Evolutionary conservation across 2,888 invertebrate genomes (phyloP).

Genomic region (Pollenia griseotomentosa): DNA sequence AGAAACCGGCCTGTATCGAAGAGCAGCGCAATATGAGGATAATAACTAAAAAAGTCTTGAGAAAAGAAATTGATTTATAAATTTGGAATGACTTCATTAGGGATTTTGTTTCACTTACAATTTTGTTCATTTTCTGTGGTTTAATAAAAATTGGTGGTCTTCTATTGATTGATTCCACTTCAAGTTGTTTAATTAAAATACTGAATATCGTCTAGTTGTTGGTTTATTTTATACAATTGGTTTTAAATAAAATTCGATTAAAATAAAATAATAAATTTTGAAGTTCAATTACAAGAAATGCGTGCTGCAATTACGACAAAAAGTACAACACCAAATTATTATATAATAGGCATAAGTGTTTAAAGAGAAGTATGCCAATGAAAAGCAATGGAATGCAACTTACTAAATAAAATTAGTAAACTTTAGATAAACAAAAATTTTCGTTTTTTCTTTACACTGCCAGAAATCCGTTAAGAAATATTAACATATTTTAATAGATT

Average conservation of each 20-base stretch:
- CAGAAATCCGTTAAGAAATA: too few relatives aligned
- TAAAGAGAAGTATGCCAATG: constrained; percentile 37
- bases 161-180: constrained; percentile 35
- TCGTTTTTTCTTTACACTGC: too few relatives aligned
- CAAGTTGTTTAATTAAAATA: constrained; percentile 50
- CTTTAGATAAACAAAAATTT: neutral
- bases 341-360: constrained; percentile 27
- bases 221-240: constrained; percentile 57
- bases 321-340: constrained; percentile 13
- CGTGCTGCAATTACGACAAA: constrained; percentile 51
- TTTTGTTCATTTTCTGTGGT: constrained; percentile 32
- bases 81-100: neutral
- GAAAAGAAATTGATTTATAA: neutral
- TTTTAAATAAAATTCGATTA: neutral
- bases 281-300: constrained; percentile 65
- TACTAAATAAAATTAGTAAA: neutral
- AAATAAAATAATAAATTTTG: constrained; percentile 14
- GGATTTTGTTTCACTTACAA: constrained; percentile 41
- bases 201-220: constrained; percentile 30
- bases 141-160: neutral
- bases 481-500: too few relatives aligned
- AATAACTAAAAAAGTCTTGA: constrained; percentile 26
- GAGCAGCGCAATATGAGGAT: neutral
- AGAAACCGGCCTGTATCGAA: constrained; percentile 28
- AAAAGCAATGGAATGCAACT: neutral